Conservation (phyloP, 2,113 vertebrate genomes). For the Chrysochloris asiatica region DNA sequence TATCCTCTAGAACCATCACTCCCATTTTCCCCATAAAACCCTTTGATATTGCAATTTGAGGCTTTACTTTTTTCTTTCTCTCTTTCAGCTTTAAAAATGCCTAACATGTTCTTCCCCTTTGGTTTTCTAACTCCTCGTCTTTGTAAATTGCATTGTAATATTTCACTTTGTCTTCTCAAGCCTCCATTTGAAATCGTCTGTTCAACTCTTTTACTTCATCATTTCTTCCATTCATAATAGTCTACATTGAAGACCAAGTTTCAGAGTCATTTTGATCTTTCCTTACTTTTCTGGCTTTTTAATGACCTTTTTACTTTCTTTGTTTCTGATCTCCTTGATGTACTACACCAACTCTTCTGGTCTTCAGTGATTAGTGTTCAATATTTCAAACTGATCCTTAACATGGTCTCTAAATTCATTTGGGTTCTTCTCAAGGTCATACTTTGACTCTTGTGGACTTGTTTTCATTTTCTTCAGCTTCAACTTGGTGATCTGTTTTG, state of each 20-base stretch:
- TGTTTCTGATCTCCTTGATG: neutral
- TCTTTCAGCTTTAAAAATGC: neutral
- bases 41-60: neutral
- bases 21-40: neutral
- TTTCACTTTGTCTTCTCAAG: neutral
- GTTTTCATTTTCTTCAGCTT: too few relatives aligned
- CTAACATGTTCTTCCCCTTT: neutral
- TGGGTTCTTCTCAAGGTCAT: too few relatives aligned
- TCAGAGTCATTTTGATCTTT: neutral
- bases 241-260: neutral
- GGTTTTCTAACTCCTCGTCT: neutral
- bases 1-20: too few relatives aligned
- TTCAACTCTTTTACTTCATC: neutral
- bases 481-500: too few relatives aligned
- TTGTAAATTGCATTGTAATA: neutral
- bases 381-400: neutral
- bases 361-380: neutral
- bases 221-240: neutral
- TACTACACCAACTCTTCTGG: too few relatives aligned
- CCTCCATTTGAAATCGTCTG: neutral
- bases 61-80: neutral
- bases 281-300: neutral
- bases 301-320: neutral
- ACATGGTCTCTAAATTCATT: neutral
- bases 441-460: too few relatives aligned